Evolutionary conservation across 1,140 invertebrate species (phyloP).

Genomic region (Oedothorax gibbosus): DNA sequence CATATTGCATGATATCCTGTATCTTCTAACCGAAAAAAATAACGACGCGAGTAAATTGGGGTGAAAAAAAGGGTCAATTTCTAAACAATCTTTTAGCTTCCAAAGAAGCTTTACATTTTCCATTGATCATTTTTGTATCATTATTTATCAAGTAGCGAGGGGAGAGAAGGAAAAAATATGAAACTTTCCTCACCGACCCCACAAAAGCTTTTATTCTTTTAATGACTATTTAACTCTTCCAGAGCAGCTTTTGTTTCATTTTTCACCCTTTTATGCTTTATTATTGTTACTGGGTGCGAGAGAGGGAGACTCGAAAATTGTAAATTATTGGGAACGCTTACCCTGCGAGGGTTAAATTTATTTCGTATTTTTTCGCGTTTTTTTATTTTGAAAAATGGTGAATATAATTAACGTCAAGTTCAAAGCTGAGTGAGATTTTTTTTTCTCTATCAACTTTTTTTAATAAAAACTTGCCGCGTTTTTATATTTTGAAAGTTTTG

Average conservation of each 20-base stretch:
- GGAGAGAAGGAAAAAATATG: not conserved
- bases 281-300: not conserved
- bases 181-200: not conserved
- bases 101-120: not conserved
- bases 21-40: too few relatives aligned
- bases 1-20: too few relatives aligned
- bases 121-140: slow-evolving; percentile 11
- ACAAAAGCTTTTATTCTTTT: not conserved
- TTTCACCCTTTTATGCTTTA: slow-evolving; percentile 15
- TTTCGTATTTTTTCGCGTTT: too few relatives aligned
- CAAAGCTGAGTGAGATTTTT: not conserved
- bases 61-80: not conserved
- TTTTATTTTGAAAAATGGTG: slow-evolving; percentile 45
- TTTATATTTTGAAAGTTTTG: not conserved
- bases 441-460: not conserved
- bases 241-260: slow-evolving; percentile 26
- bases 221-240: slow-evolving; percentile 22
- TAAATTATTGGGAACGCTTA: slow-evolving; percentile 46
- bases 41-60: not conserved
- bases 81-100: not conserved
- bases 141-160: not conserved
- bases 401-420: slow-evolving; percentile 40
- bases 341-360: not conserved
- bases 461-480: not conserved
- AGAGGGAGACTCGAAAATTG: slow-evolving; percentile 23